Evolutionary conservation across 2,113 vertebrate genomes (phyloP).

Genomic region (Tychaedon coryphoeus): DNA sequence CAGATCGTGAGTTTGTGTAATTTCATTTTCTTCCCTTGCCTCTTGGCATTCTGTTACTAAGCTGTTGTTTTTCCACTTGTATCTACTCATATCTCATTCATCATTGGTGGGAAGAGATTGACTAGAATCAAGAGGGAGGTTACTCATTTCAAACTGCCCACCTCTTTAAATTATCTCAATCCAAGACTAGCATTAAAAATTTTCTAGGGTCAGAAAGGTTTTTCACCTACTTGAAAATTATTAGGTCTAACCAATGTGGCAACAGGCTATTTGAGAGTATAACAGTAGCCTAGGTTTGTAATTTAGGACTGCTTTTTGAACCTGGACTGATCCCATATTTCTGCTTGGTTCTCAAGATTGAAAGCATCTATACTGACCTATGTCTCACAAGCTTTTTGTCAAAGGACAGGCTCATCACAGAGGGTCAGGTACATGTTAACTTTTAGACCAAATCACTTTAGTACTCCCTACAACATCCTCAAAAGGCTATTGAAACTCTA

Average conservation of each 20-base stretch:
- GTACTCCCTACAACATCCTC: neutral
- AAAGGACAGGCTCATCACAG: neutral
- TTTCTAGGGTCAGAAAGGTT: neutral
- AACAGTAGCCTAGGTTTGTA: neutral
- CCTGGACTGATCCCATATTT: neutral
- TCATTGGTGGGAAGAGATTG: neutral
- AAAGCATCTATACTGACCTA: neutral
- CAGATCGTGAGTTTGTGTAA: neutral
- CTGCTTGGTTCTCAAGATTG: neutral
- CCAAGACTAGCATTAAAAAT: neutral
- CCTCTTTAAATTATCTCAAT: neutral
- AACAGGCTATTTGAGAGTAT: neutral
- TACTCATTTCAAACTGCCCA: neutral
- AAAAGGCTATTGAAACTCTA: neutral
- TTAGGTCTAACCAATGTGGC: neutral
- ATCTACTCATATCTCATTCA: too few species aligned
- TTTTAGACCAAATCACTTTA: neutral
- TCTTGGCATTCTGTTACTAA: neutral
- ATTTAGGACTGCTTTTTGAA: neutral
- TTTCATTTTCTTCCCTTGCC: too few species aligned
- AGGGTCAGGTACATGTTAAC: neutral
- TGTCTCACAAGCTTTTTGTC: neutral
- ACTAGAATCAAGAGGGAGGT: neutral
- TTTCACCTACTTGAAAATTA: neutral
- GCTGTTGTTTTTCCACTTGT: neutral